Conservation (phyloP, 1,140 invertebrate genomes). For the Elymnias hypermnestra region DNA sequence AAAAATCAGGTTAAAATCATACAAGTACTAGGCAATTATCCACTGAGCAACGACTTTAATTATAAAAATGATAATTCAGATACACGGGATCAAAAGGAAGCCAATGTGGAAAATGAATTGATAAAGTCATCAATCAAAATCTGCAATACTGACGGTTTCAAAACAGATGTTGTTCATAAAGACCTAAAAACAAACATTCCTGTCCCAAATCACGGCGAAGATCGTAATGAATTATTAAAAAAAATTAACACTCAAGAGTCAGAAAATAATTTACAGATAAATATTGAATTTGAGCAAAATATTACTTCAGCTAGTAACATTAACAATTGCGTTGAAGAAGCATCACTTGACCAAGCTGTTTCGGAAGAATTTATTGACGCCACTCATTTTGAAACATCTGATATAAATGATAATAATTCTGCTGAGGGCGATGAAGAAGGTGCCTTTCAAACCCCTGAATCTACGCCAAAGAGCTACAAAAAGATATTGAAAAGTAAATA, state of each 20-base stretch:
- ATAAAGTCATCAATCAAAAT: constrained; percentile 14
- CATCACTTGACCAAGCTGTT: too few species aligned
- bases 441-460: constrained; percentile 69
- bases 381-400: constrained; percentile 16
- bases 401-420: constrained; percentile 37
- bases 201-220: constrained; percentile 10
- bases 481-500: constrained; percentile 60
- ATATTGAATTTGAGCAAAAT: too few species aligned
- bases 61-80: constrained; percentile 32
- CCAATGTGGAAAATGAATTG: constrained; percentile 17
- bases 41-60: constrained; percentile 29
- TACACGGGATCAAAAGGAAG: constrained; percentile 42
- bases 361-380: neutral
- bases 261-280: too few species aligned
- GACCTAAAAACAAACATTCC: constrained; percentile 22
- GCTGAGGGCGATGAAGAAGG: constrained; percentile 61
- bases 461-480: constrained; percentile 57
- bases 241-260: too few species aligned
- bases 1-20: constrained; percentile 64
- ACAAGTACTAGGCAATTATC: constrained; percentile 54
- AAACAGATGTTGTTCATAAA: constrained; percentile 22
- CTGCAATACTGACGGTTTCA: too few species aligned
- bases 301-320: too few species aligned
- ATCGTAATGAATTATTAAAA: constrained; percentile 6
- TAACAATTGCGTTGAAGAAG: too few species aligned